Conservation (phyloP, 2,113 vertebrate genomes). For the Nyctereutes procyonoides region DNA sequence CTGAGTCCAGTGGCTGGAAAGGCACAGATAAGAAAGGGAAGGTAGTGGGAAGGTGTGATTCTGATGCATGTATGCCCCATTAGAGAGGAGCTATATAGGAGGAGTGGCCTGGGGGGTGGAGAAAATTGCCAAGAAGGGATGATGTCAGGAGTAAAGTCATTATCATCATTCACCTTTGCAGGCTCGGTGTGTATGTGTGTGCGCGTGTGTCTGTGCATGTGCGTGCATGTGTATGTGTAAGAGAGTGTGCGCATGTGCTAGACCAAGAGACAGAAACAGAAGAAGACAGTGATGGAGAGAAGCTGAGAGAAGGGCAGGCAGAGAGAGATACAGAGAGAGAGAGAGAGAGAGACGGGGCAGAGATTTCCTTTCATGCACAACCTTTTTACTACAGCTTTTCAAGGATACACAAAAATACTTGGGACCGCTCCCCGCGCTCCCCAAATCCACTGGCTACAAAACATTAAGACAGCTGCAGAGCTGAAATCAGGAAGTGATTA, state of each 20-base stretch:
- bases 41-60: too few relatives aligned
- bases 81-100: too few relatives aligned
- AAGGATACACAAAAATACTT: not conserved
- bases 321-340: not conserved
- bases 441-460: not conserved
- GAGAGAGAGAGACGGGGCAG: not conserved
- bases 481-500: not conserved
- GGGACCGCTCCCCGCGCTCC: not conserved
- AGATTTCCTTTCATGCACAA: not conserved
- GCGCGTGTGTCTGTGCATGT: too few relatives aligned
- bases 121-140: not conserved
- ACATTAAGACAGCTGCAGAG: not conserved
- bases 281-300: not conserved
- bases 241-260: not conserved
- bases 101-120: not conserved
- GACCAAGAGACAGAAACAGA: not conserved
- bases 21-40: not conserved
- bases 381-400: not conserved
- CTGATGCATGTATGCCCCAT: accelerated
- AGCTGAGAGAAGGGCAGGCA: not conserved
- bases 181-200: not conserved
- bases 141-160: not conserved
- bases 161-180: not conserved
- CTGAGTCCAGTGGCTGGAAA: not conserved
- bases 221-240: not conserved